A percentile compares a stretch with the other conserved stretches of the same genome.
These are phyloP conservation scores for Caprella mutica DNA, from an alignment of 2,888 invertebrate genomes.

Conservation along the genomic window DNA sequence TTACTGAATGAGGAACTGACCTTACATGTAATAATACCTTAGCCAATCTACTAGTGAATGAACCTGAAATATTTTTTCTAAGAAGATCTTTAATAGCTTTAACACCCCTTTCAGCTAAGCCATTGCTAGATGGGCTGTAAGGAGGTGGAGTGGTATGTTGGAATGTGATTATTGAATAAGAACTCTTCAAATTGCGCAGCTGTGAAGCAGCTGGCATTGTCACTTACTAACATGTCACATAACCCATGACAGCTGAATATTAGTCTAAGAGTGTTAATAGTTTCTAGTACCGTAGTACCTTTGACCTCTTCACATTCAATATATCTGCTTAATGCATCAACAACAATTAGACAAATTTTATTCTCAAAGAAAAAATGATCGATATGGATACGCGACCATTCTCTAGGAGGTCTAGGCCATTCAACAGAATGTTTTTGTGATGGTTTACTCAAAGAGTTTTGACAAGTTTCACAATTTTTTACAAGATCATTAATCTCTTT, in stretches of 20 bases:
- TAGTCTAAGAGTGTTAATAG: background rate
- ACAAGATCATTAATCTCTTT: background rate
- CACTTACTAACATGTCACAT: too few relatives aligned
- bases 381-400: background rate
- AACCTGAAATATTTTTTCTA: too few relatives aligned
- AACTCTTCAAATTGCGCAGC: too few relatives aligned
- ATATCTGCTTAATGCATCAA: background rate
- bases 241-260: slow-evolving; percentile 1
- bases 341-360: background rate
- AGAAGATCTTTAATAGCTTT: too few relatives aligned
- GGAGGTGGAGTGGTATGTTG: too few relatives aligned
- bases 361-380: background rate
- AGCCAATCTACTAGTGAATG: too few relatives aligned
- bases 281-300: background rate
- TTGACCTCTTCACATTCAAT: background rate
- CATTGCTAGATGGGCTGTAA: too few relatives aligned
- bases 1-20: too few relatives aligned
- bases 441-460: background rate
- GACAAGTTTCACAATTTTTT: background rate
- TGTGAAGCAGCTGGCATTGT: too few relatives aligned
- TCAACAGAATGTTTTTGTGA: background rate
- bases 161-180: too few relatives aligned
- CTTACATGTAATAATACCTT: too few relatives aligned
- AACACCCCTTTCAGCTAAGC: too few relatives aligned
- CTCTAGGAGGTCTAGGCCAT: background rate